Evolutionary conservation across 1,140 invertebrate genomes (phyloP).

Genomic region (Delia radicum): DNA sequence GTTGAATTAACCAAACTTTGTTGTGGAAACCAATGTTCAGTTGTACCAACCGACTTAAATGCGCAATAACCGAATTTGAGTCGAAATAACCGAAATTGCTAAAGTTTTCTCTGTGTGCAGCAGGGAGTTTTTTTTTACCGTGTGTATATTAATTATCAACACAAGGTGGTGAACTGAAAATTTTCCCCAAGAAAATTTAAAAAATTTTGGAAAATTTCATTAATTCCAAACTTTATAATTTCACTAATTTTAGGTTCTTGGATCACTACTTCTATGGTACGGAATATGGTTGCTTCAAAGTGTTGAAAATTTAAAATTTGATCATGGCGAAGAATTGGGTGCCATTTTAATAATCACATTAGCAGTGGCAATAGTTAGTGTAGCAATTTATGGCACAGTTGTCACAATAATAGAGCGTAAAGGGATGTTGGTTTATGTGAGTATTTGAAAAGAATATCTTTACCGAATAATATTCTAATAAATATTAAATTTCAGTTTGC

Average conservation of each 20-base stretch:
- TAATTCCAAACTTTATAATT: too few relatives aligned
- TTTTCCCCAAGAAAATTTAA: too few relatives aligned
- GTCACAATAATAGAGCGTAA: slow-evolving; percentile 37
- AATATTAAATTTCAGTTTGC: slow-evolving; percentile 37
- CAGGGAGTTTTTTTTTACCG: too few relatives aligned
- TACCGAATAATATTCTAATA: background rate
- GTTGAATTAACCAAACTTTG: too few relatives aligned
- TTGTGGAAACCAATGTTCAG: too few relatives aligned
- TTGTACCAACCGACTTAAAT: too few relatives aligned
- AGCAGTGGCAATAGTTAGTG: slow-evolving; percentile 39
- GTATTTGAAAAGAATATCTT: background rate
- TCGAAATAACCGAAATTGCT: too few relatives aligned
- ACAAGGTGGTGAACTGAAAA: too few relatives aligned
- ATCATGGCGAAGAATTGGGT: slow-evolving; percentile 42
- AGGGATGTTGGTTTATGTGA: slow-evolving; percentile 42
- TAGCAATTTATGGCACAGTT: slow-evolving; percentile 39
- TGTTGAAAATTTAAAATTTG: slow-evolving; percentile 27
- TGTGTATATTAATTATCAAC: too few relatives aligned
- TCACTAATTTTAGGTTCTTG: slow-evolving; percentile 40
- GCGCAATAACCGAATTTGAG: too few relatives aligned
- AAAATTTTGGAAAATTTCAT: too few relatives aligned
- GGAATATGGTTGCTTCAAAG: slow-evolving; percentile 45
- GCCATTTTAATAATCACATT: slow-evolving; percentile 39
- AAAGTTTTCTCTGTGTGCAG: too few relatives aligned
- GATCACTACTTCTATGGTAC: slow-evolving; percentile 46